Base-by-base conservation (phyloP, 2,888 invertebrate species). In the Apocheima hispidaria region DNA sequence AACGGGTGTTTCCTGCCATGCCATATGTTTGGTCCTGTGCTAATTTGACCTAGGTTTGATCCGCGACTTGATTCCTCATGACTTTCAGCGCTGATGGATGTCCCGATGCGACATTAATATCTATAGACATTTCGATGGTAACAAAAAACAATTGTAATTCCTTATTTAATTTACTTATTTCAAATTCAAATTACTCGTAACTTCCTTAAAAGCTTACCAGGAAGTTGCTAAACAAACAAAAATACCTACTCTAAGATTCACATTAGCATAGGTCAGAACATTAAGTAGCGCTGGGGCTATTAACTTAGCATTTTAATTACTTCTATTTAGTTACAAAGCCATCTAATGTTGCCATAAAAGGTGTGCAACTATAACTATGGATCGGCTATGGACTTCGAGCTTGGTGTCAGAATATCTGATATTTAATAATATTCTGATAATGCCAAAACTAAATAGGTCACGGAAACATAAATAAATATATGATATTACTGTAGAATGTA, bases 201-300 rank as follows among this genome's bases (percentile, higher is more conserved):
- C 16, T 44, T 14, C 16, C 43, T 26, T 9, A 44, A 5, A 26
- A 16, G 9, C n/a, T n/a, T n/a, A 23, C 3, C 2, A 44, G 16
- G 43, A 44, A 26, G 26, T 4, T 9, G 4, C n/a, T 26, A 44
- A 26, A 26, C 26, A 16, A 44, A 14, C 16, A 16, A 7, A 10
- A 44, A 44, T 44, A 44, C 9, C 43, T 26, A 23, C 43, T 26
- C 43, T 2, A 18, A 41, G 41, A 41, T 12, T 40, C 12, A n/a
- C 12, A 54, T 54, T 54, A 54, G 60, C 60, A 60, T 50, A 54
- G 59, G 44, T 48, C 40, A 46, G 20, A 21, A 4, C 23, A 23
- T 26, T 33, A 53, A 28, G 41, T 49, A 53, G 59, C 59, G 26
- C 14, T 7, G 4, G 14, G 1, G 36, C 30, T 20, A 30, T 54